Conservation (phyloP, 1,140 invertebrate genomes). For the Hestina assimilis region DNA sequence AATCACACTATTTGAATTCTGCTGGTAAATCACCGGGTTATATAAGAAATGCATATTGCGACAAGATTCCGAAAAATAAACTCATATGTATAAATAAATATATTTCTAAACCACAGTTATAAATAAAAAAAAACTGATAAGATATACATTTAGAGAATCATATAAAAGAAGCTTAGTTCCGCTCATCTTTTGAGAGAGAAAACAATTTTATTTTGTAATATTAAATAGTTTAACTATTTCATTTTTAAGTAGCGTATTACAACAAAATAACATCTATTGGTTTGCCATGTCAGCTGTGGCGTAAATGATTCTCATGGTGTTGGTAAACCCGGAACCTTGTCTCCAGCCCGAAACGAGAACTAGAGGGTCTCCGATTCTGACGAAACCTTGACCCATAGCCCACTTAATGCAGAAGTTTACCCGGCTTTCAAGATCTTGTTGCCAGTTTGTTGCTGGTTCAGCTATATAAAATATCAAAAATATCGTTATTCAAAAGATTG, state of each 20-base stretch:
- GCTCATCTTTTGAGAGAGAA: too few species aligned
- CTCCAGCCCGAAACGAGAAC: conserved; percentile 88
- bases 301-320: conserved; percentile 86
- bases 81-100: too few species aligned
- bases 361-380: conserved; percentile 84
- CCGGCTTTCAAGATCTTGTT: conserved; percentile 83
- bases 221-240: too few species aligned
- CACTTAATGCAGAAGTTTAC: conserved; percentile 83
- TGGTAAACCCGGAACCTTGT: conserved; percentile 87
- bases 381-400: conserved; percentile 81
- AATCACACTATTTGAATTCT: conserved; percentile 35
- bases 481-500: not conserved
- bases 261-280: not conserved
- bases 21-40: conserved; percentile 1
- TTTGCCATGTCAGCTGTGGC: conserved; percentile 48
- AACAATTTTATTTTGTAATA: too few species aligned
- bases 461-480: conserved; percentile 31
- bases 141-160: too few species aligned
- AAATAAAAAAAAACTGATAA: too few species aligned
- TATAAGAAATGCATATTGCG: too few species aligned
- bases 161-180: too few species aligned
- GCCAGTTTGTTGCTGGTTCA: conserved; percentile 54
- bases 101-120: too few species aligned
- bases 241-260: not conserved
- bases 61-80: too few species aligned